Evolutionary conservation across 2,797 vertebrate species (phyloP), one percentile per base, ranked within the genome.

Genomic region (Chaetophractus vellerosus): DNA sequence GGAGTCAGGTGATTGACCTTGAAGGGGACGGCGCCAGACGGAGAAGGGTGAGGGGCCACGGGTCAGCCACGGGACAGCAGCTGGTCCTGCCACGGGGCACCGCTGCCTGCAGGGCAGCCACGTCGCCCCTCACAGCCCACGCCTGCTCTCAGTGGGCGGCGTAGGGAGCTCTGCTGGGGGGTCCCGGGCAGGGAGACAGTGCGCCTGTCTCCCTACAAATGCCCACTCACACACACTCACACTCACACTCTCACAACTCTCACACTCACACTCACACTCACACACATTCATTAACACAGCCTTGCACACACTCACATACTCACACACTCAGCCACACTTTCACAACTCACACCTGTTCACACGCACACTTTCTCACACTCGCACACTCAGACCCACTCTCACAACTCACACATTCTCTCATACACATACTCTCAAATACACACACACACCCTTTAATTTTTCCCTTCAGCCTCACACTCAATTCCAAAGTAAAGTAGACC

Each of bases 401-500:
- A 69, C 33, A 28, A 52, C 21, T 52, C 61, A 36, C 12, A 21
- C 16, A 15, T 9, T 14, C 26, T 23, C 28, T 11, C 55, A 55
- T 5, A 31, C 16, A 66, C 64, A 33, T 18, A 66, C 78, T 63
- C 36, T 31, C 10, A 52, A 15, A 52, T 28, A 74, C 28, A 4
- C 1, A 63, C 36, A 55, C 0, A 26, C 0, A 0, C 4, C 31
- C 9, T 81, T 78, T 63, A 28, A 31, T 66, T 74, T 93, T 84
- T 38, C 69, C 66, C 55, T 90, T 96, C 19, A 79, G 63, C 24
- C 2, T 91, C 63, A 89, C 45, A 74, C 19, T 48, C 78, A 68
- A n/a, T 79, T 93, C 85, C 45, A 88, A 59, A 41, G 2, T 61
- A 31, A 91, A 83, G 76, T 45, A 6, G 31, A 50, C 9, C 78